Evolutionary conservation across 2,113 vertebrate genomes (phyloP), one percentile per base, ranked within the genome.

Genomic region (Poecile atricapillus): DNA sequence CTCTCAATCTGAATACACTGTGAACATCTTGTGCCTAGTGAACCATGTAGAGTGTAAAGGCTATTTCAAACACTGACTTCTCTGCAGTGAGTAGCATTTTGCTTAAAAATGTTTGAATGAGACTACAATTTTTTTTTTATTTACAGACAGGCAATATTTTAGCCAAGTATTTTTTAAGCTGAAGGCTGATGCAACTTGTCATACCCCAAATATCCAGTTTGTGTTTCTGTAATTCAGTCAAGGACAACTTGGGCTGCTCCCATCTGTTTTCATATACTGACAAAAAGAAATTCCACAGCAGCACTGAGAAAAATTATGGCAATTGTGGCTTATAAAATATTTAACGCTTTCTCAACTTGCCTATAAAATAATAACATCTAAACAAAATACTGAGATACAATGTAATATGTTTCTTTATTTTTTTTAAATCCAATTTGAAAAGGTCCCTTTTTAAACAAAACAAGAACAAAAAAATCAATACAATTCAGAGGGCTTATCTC

Each of bases 401-500:
- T 21, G 75, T 71, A 85, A 60, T 73, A 87, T 15, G 77, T 90
- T 70, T 87, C 43, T 97, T 96, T 93, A 77, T 94, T 79, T 80
- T 62, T 74, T 87, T 76, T 2, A 55, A 97, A 96, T 94, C 96
- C 93, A 92, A 90, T 94, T 94, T 91, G 84, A 81, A 97, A 98
- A 98, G 91, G 89, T 97, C 94, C 89, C 95, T 94, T 97, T 96
- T 89, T 83, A 96, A 98, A 97, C 90, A 93, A 97, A 97, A 97
- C 76, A 87, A 76, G 90, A 93, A 94, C 86, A 79, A 92, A 95
- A 83, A 91, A 82, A 76, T 52, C 78, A 94, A 93, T 64, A 96
- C 93, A 96, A 63, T 95, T 93, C 70, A 94, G 71, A 94, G 86
- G 87, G 95, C 96, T 96, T 89, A 95, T 94, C 83, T 96, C 75